Evolutionary conservation across 2,888 invertebrate genomes (phyloP), one percentile per base, ranked within the genome.

Genomic region (Hypomecis atomaria): DNA sequence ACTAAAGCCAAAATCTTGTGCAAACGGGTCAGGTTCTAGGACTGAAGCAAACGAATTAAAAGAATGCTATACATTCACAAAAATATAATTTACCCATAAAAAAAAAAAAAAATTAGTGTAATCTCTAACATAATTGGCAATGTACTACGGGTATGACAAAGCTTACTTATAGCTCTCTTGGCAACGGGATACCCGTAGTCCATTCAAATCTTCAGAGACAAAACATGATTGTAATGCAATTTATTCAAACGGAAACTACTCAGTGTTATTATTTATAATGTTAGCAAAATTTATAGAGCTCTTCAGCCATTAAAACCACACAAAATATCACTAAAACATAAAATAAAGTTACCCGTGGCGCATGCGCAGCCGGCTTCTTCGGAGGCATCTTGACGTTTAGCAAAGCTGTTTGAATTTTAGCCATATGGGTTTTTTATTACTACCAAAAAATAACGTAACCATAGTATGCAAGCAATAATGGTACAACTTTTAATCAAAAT

Each of bases 1-100:
- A 62, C 53, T n/a, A 58, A 53, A 53, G 58, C 62, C 50, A 62
- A 58, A 13, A 62, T 62, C 40, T 58, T 62, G 52, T 52, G 57
- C 6, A 47, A 47, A 8, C 57, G 57, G 9, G 47, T 62, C 33
- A 47, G 47, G 9, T 47, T 47, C 33, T 33, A 23, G 42, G 47
- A 47, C 47, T 47, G 47, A 1, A 47, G 47, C 7, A 43, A 67
- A 44, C 6, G 33, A 47, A 47, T 23, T 13, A 47, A 47, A 47
- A 43, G 11, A 10, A 43, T 43, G 43, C 43, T 43, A 43, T 43
- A 43, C 43, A 43, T n/a, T 5, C 43, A 43, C 43, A 10, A 43
- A 43, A 43, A 43, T n/a, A 10, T 5, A n/a, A 43, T 6, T 5
- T n/a, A 43, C n/a, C n/a, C 43, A 43, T 43, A n/a, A n/a, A n/a